Evolutionary conservation across 1,140 invertebrate species (phyloP).

Genomic region (Zaprionus lachaisei): DNA sequence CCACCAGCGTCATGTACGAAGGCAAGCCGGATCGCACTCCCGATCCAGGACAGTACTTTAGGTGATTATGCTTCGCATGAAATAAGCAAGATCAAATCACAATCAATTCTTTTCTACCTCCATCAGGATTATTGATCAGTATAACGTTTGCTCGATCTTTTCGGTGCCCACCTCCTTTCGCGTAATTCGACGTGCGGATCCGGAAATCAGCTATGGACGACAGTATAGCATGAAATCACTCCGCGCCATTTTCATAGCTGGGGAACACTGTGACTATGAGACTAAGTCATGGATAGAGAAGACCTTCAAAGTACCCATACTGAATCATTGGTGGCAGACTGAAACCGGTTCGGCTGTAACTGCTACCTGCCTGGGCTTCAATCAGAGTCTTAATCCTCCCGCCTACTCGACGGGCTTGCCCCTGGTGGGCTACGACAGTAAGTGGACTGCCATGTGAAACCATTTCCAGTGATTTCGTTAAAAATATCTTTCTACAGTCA

Average conservation of each 20-base stretch:
- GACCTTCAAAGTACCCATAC: slow-evolving; percentile 91
- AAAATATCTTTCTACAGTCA: slow-evolving; percentile 86
- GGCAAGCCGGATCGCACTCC: slow-evolving; percentile 97
- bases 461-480: background rate
- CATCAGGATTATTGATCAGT: slow-evolving; percentile 93
- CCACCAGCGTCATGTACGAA: slow-evolving; percentile 96
- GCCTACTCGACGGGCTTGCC: slow-evolving; percentile 90
- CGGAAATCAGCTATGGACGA: slow-evolving; percentile 87
- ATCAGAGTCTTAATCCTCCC: slow-evolving; percentile 86
- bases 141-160: slow-evolving; percentile 93
- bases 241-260: slow-evolving; percentile 93
- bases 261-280: slow-evolving; percentile 97
- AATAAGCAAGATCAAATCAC: background rate
- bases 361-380: slow-evolving; percentile 91
- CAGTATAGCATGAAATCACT: slow-evolving; percentile 91
- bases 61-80: slow-evolving; percentile 42
- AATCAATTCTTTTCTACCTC: background rate
- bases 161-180: slow-evolving; percentile 95
- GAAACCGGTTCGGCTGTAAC: slow-evolving; percentile 96
- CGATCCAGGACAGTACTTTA: slow-evolving; percentile 92
- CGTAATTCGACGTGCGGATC: slow-evolving; percentile 91
- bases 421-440: slow-evolving; percentile 94
- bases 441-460: slow-evolving; percentile 58
- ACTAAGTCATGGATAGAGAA: slow-evolving; percentile 94
- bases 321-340: slow-evolving; percentile 98